These are phyloP conservation scores for pig (Sus scrofa) DNA, from an alignment of 2,113 vertebrate species.

Conservation along the genomic window T2T-Sscrofa CM000812.6:139001001-139001500, in stretches of 20 bases:
- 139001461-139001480: slow-evolving; percentile 61
- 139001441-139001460: slow-evolving; percentile 65
- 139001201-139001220: background rate
- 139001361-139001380: background rate
- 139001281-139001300: slow-evolving; percentile 1
- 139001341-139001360: background rate
- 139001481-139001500: background rate
- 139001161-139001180: background rate
- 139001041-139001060: background rate
- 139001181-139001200: background rate
- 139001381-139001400: background rate
- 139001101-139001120: background rate
- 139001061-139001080: background rate
- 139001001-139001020: background rate
- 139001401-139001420: no score
- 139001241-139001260: slow-evolving; percentile 30
- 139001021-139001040: background rate
- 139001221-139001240: background rate
- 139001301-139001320: background rate
- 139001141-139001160: background rate
- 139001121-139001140: background rate
- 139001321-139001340: background rate
- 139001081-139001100: background rate
- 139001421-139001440: slow-evolving; percentile 68
- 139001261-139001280: background rate